phyloP scores from a whole-genome alignment of 2,888 invertebrate genomes.

The Apamea monoglypha region DNA sequence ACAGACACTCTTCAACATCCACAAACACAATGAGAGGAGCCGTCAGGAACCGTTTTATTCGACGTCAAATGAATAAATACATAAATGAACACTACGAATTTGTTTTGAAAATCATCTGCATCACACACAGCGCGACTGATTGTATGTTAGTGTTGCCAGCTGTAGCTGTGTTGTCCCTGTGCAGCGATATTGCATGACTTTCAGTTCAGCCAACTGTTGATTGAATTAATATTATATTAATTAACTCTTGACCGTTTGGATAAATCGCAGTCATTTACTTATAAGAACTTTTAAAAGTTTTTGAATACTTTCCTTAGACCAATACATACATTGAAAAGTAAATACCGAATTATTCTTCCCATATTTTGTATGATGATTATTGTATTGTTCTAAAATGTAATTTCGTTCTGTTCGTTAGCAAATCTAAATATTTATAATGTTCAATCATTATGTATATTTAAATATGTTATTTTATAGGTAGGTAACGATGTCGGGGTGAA shows the following conservation, averaged over 20 bases:
- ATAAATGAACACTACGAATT: conserved; percentile 18
- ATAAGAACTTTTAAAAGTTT: not conserved
- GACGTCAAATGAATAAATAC: conserved; percentile 27
- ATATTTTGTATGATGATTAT: not conserved
- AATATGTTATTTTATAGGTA: not conserved
- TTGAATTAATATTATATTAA: not conserved
- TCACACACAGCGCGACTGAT: conserved; percentile 38
- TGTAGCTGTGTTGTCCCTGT: conserved; percentile 19
- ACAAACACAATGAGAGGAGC: conserved; percentile 23
- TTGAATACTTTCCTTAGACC: no score
- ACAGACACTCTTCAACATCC: conserved; percentile 18
- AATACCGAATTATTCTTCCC: not conserved
- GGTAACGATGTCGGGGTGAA: not conserved
- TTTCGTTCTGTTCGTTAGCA: not conserved
- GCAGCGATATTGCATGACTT: not conserved
- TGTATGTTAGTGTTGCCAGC: conserved; percentile 43
- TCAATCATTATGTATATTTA: not conserved
- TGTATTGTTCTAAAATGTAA: not conserved
- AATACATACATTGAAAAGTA: not conserved
- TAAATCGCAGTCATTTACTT: not conserved
- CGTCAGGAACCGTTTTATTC: conserved; percentile 21
- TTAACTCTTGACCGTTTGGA: not conserved
- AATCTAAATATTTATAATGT: not conserved
- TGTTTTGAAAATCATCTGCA: conserved; percentile 56
- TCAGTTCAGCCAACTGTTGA: conserved; percentile 12